These are phyloP conservation scores for Tautogolabrus adspersus DNA, from an alignment of 2,113 vertebrate genomes.

Conservation along the genomic window DNA sequence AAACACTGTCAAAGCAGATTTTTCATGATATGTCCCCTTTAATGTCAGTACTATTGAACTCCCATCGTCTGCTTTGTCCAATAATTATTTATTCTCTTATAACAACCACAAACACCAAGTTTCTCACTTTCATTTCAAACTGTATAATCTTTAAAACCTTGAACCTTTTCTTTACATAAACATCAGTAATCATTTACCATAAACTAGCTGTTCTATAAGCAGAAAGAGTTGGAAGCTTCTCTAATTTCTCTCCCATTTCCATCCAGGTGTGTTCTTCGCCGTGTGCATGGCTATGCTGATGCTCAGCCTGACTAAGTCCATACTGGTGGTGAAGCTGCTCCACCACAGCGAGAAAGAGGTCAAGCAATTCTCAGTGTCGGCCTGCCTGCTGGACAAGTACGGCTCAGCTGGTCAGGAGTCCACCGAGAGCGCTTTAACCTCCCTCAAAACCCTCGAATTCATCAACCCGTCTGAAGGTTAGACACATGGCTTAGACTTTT, in stretches of 20 bases:
- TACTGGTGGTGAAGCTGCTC: constrained; percentile 88
- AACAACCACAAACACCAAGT: no score
- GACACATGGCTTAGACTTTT: background rate
- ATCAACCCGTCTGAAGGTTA: constrained; percentile 72
- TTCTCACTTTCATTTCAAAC: no score
- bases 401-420: constrained; percentile 77
- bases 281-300: constrained; percentile 89
- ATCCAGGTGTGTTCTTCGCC: constrained; percentile 86
- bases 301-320: constrained; percentile 88
- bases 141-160: no score
- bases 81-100: no score
- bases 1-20: no score
- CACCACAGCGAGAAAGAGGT: constrained; percentile 78
- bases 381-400: constrained; percentile 82
- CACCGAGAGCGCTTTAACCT: constrained; percentile 74
- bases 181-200: background rate
- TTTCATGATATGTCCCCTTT: no score
- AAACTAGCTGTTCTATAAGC: background rate
- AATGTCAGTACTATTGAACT: no score
- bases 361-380: constrained; percentile 80
- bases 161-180: no score
- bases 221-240: background rate
- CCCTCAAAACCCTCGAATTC: constrained; percentile 73
- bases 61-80: no score
- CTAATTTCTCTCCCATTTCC: background rate